A percentile compares a stretch with the other conserved stretches of the same genome.
Evolutionary conservation across 2,797 vertebrate species (phyloP).

Genomic region (Crypturellus tataupa): DNA sequence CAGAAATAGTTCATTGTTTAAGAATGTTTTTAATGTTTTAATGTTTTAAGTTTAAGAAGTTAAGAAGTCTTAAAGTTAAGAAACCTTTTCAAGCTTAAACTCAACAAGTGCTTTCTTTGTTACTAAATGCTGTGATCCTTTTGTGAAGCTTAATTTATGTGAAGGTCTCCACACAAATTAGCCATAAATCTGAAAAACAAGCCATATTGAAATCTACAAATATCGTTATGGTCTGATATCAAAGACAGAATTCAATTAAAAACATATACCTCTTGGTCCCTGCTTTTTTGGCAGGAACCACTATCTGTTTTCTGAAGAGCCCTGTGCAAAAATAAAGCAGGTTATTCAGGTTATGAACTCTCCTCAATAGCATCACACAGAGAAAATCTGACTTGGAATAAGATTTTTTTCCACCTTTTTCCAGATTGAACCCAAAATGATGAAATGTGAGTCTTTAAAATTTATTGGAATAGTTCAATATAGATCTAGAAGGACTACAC

Average conservation of each 20-base stretch:
- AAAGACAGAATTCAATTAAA: neutral
- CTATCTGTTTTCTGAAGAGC: neutral
- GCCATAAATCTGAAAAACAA: neutral
- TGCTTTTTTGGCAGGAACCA: neutral
- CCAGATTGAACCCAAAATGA: neutral
- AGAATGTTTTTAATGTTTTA: too few species aligned
- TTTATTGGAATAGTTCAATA: neutral
- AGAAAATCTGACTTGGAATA: neutral
- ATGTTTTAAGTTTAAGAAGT: too few species aligned
- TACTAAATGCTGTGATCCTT: neutral
- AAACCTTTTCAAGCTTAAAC: neutral
- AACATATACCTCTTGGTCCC: neutral
- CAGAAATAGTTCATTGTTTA: neutral
- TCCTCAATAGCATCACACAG: neutral
- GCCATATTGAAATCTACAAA: neutral
- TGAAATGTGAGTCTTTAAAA: neutral
- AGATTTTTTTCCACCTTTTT: too few species aligned
- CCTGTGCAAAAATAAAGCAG: neutral
- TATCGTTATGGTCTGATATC: neutral
- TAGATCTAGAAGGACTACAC: neutral
- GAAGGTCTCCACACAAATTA: neutral
- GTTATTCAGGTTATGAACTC: neutral
- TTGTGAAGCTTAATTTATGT: neutral
- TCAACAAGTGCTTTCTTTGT: neutral
- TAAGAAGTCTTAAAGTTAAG: neutral